Evolutionary conservation across 2,113 vertebrate species (phyloP).

Genomic region (Labeo catla): DNA sequence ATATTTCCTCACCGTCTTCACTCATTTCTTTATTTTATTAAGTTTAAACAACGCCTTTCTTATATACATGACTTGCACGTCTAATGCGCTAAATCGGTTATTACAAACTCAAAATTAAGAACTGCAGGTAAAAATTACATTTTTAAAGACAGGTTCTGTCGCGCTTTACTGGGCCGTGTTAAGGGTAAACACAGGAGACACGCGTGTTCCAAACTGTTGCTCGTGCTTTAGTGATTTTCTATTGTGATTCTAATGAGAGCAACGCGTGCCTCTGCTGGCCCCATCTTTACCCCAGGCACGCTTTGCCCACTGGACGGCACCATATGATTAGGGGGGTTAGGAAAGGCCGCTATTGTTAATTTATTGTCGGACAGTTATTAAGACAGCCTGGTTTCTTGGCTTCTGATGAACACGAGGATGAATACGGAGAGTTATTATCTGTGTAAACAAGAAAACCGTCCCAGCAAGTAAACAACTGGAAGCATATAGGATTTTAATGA

Average conservation of each 20-base stretch:
- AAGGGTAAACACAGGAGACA: slow-evolving; percentile 23
- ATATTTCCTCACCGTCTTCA: background rate
- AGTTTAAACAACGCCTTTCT: background rate
- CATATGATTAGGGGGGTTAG: slow-evolving; percentile 14
- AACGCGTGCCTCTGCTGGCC: slow-evolving; percentile 74
- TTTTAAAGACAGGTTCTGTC: background rate
- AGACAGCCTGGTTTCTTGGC: slow-evolving; percentile 49
- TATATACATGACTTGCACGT: too few species aligned
- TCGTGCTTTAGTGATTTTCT: slow-evolving; percentile 52
- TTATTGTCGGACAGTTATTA: slow-evolving; percentile 53
- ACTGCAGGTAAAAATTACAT: background rate
- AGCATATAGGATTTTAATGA: too few species aligned
- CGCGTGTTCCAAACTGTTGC: slow-evolving; percentile 65
- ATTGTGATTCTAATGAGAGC: slow-evolving; percentile 71
- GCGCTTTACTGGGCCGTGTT: background rate
- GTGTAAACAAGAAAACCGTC: slow-evolving; percentile 36
- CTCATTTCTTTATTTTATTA: background rate
- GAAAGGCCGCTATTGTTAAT: slow-evolving; percentile 47
- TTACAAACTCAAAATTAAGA: background rate
- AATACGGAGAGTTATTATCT: slow-evolving; percentile 40
- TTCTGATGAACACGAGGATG: slow-evolving; percentile 42
- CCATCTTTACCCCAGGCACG: slow-evolving; percentile 61
- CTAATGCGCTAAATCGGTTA: too few species aligned
- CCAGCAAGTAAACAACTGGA: background rate
- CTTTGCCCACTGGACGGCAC: slow-evolving; percentile 53